These are phyloP conservation scores for Ptychochromis oligacanthus DNA, from an alignment of 2,113 vertebrate species.

Conservation along the genomic window DNA sequence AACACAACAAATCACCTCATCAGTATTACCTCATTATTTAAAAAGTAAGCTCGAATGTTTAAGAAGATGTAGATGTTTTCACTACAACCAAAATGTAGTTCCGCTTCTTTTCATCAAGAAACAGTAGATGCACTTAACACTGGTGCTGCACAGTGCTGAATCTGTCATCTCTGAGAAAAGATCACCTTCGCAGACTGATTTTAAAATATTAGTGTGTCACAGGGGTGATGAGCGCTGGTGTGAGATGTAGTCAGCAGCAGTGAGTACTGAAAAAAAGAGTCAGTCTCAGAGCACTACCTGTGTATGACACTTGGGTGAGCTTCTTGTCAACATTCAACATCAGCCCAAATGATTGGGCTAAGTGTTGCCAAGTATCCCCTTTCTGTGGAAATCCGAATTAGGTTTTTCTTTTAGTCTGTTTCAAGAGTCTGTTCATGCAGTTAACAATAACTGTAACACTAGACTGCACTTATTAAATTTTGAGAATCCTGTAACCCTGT, in stretches of 20 bases:
- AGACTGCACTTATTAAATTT: not conserved
- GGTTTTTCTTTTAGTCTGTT: not conserved
- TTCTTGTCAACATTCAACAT: not conserved
- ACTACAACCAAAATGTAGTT: slow-evolving; percentile 64
- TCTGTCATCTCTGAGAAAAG: not conserved
- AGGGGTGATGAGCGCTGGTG: not conserved
- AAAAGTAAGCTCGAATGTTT: slow-evolving; percentile 59
- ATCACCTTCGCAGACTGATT: not conserved
- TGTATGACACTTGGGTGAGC: not conserved
- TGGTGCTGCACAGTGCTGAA: not conserved
- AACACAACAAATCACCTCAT: slow-evolving; percentile 77
- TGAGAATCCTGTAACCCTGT: not conserved
- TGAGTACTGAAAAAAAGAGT: not conserved
- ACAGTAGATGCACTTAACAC: slow-evolving; percentile 52
- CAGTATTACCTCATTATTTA: slow-evolving; percentile 79
- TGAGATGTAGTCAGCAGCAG: not conserved
- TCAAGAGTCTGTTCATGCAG: not conserved
- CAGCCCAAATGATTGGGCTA: not conserved
- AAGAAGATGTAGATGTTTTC: slow-evolving; percentile 24
- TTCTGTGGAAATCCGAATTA: not conserved
- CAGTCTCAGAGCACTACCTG: not conserved
- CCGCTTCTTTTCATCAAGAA: slow-evolving; percentile 16
- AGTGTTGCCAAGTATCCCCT: not conserved
- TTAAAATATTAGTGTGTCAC: not conserved
- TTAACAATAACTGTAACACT: not conserved